Percentiles rank a stretch among this genome's conserved stretches.
These are phyloP conservation scores for Caenorhabditis brenneri DNA, from an alignment of 1,140 invertebrate genomes.

Conservation along the genomic window DNA sequence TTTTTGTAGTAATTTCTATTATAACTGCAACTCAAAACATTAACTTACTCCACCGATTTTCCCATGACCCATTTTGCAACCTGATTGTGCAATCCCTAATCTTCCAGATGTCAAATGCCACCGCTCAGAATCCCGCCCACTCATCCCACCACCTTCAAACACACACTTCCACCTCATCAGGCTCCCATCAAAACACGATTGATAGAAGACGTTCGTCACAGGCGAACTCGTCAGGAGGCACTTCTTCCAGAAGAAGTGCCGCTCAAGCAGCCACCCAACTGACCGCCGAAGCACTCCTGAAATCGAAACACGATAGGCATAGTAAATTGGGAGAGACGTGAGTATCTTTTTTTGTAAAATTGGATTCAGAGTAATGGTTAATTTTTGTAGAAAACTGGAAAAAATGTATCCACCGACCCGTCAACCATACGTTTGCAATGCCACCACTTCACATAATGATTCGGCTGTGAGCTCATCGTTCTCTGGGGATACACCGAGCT, in stretches of 20 bases:
- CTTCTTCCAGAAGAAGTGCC: background rate
- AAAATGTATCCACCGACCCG: conserved; percentile 52
- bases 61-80: no score
- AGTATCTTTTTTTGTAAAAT: background rate
- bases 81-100: background rate
- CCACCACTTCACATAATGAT: conserved; percentile 53
- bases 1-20: no score
- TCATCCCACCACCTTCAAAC: background rate
- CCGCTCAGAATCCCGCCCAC: no score
- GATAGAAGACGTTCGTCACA: background rate
- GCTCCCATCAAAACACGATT: background rate
- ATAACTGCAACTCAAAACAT: no score
- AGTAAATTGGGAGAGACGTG: conserved; percentile 16
- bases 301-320: conserved; percentile 40
- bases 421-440: conserved; percentile 53
- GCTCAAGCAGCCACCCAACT: conserved; percentile 8
- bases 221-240: background rate
- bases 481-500: conserved; percentile 37
- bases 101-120: background rate
- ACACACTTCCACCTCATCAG: background rate
- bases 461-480: conserved; percentile 49
- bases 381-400: conserved; percentile 47
- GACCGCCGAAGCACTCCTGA: conserved; percentile 36
- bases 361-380: background rate
- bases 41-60: no score